A percentile compares a stretch with the other conserved stretches of the same genome.
phyloP scores from a whole-genome alignment of 2,888 invertebrate genomes.

The Caenorhabditis imperialis region DNA sequence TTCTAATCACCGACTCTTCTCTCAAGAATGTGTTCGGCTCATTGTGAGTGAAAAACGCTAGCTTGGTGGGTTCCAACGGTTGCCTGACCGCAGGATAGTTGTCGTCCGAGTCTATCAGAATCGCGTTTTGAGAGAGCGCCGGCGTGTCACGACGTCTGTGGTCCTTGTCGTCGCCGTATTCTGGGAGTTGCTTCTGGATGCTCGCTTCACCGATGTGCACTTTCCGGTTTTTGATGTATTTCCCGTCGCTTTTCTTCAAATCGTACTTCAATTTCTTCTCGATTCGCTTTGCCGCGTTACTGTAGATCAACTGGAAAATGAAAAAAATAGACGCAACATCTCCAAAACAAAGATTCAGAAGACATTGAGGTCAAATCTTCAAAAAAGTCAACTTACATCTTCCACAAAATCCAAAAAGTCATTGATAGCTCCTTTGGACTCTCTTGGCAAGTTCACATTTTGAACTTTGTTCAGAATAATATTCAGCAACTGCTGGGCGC shows the following conservation, averaged over 20 bases:
- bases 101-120: conserved; percentile 28
- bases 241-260: background rate
- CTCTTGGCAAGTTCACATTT: conserved; percentile 30
- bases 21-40: conserved; percentile 35
- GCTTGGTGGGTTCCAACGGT: conserved; percentile 41
- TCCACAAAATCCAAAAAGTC: conserved; percentile 49
- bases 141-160: conserved; percentile 36
- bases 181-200: conserved; percentile 7
- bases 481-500: conserved; percentile 42
- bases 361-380: too few relatives aligned
- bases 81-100: conserved; percentile 38
- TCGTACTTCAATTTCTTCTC: conserved; percentile 31
- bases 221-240: conserved; percentile 8
- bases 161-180: conserved; percentile 32
- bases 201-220: conserved; percentile 28
- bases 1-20: conserved; percentile 26
- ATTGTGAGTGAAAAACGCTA: conserved; percentile 28
- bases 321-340: background rate
- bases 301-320: conserved; percentile 40
- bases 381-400: conserved; percentile 17
- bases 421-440: conserved; percentile 38
- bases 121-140: conserved; percentile 30
- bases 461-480: conserved; percentile 41
- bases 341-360: background rate
- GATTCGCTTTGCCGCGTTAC: conserved; percentile 29